These are phyloP conservation scores for Camponotus pennsylvanicus DNA, from an alignment of 1,140 invertebrate species.

Conservation along the genomic window DNA sequence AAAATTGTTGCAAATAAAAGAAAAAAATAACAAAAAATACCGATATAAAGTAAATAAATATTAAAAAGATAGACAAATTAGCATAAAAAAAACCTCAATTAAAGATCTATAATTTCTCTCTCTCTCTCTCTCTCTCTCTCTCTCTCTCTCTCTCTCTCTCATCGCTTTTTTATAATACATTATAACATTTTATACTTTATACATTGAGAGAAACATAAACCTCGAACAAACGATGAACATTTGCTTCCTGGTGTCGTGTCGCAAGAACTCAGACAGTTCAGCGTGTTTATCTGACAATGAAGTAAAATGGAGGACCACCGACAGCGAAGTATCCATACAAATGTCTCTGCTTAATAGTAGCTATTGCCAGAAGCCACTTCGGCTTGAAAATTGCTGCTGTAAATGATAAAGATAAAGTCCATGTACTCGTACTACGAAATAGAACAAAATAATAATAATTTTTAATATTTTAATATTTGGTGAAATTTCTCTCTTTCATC, in stretches of 20 bases:
- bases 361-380: slow-evolving; percentile 45
- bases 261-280: slow-evolving; percentile 35
- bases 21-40: not conserved
- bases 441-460: not conserved
- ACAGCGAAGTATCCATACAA: slow-evolving; percentile 55
- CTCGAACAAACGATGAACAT: slow-evolving; percentile 35
- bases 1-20: not conserved
- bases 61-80: not conserved
- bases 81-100: not conserved
- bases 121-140: too few relatives aligned
- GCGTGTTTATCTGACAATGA: slow-evolving; percentile 42
- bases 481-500: not conserved
- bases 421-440: not conserved
- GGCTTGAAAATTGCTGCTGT: slow-evolving; percentile 11
- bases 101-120: not conserved
- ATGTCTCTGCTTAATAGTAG: slow-evolving; percentile 44
- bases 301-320: slow-evolving; percentile 62
- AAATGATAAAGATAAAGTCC: not conserved
- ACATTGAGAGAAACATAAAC: not conserved
- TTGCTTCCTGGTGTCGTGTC: slow-evolving; percentile 20
- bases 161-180: not conserved
- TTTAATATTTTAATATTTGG: not conserved
- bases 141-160: too few relatives aligned
- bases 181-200: not conserved
- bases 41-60: not conserved